Base-by-base conservation (phyloP, 2,888 invertebrate genomes). In the Fabriciana adippe region DNA sequence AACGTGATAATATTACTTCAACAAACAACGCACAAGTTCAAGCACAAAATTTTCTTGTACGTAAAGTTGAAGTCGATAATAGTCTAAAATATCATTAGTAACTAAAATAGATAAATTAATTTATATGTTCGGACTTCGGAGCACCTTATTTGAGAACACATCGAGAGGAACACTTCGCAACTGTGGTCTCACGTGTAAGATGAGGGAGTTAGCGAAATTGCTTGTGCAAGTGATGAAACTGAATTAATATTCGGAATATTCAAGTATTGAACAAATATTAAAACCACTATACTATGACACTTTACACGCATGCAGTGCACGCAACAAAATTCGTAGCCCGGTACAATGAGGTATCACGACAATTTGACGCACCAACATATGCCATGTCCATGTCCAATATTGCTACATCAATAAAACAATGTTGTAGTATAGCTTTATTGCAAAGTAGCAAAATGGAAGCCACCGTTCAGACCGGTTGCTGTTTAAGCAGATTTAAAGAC, bases 351-450 rank as follows among this genome's bases (percentile, higher is more conserved):
- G 14, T 11, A n/a, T 55, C 55, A 48, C 26, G 31, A 35, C 18
- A 21, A 47, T 73, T 53, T 55, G 47, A 51, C 47, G 50, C 68
- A 63, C 73, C 73, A 18, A 74, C 72, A n/a, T 73, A 67, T 68
- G 73, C 72, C 45, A 73, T 74, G 74, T n/a, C n/a, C n/a, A n/a
- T n/a, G n/a, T n/a, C n/a, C n/a, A 74, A 74, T 41, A 72, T 73
- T 67, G 64, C 66, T 21, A 71, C 71, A 53, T 69, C 67, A 26
- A 54, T 72, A 55, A 74, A 74, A 66, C 73, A 74, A 67, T 74
- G 73, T 67, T 73, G 72, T 31, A 71, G 55, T 68, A 69, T 72
- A 66, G 74, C 73, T 54, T 66, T 74, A 71, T 57, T 69, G 66
- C 18, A 68, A 64, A 65, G 18, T 66, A 62, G 55, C 35, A 57